Evolutionary conservation across 2,888 invertebrate genomes (phyloP).

Genomic region (Lithophane socia): DNA sequence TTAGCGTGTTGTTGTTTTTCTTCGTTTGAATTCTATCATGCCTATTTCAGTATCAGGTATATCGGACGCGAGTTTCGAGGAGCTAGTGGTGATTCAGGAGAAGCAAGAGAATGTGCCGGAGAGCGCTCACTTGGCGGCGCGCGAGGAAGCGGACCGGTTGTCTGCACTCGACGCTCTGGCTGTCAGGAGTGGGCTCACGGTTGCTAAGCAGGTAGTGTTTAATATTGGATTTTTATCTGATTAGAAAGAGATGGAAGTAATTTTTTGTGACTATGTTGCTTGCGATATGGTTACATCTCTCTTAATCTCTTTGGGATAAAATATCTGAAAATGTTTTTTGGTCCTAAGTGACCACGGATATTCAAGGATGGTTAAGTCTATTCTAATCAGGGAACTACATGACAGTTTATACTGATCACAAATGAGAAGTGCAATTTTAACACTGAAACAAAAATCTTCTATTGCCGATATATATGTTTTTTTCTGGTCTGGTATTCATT

Average conservation of each 20-base stretch:
- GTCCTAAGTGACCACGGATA: not conserved
- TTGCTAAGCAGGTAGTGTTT: conserved; percentile 82
- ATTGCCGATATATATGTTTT: not conserved
- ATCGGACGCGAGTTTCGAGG: conserved; percentile 87
- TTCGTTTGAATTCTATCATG: not conserved
- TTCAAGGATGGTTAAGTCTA: not conserved
- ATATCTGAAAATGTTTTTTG: not conserved
- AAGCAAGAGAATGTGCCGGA: conserved; percentile 80
- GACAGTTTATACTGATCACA: no score
- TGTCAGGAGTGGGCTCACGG: conserved; percentile 80
- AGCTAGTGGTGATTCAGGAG: conserved; percentile 86
- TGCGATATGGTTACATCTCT: no score
- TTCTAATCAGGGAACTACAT: not conserved
- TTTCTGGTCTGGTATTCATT: not conserved
- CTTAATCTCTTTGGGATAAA: no score
- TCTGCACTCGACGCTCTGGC: conserved; percentile 86
- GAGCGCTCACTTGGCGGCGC: conserved; percentile 81
- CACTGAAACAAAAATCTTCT: not conserved
- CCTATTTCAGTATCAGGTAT: conserved; percentile 81
- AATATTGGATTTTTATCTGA: not conserved
- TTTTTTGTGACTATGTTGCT: not conserved
- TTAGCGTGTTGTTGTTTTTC: no score
- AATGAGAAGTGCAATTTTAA: no score
- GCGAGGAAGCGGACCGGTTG: conserved; percentile 86
- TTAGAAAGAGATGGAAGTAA: not conserved